These are phyloP conservation scores for Euura lappo DNA, from an alignment of 1,140 invertebrate genomes.

Conservation along the genomic window DNA sequence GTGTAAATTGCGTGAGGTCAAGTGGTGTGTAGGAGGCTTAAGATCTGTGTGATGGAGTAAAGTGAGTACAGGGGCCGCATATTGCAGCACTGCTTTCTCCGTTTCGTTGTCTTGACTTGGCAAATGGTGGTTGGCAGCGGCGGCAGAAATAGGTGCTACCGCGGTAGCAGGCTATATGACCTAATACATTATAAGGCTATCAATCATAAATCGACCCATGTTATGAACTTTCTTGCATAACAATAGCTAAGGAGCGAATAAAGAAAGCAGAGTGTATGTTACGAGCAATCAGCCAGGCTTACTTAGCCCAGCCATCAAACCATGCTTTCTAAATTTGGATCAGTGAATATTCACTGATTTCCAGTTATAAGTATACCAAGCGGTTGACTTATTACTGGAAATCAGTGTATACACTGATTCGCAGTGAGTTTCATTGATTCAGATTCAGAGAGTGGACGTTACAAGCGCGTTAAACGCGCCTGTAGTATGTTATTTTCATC, in stretches of 20 bases:
- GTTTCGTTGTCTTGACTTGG: background rate
- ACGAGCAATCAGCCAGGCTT: no score
- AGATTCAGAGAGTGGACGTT: no score
- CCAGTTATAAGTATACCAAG: no score
- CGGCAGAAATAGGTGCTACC: slow-evolving; percentile 31
- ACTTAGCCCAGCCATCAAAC: no score
- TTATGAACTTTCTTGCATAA: slow-evolving; percentile 14
- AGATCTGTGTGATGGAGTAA: slow-evolving; percentile 5
- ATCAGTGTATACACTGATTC: no score
- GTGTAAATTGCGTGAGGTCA: background rate
- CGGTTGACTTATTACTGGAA: no score
- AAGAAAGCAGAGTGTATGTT: background rate
- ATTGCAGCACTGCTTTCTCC: slow-evolving; percentile 17
- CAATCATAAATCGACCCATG: slow-evolving; percentile 11
- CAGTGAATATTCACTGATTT: no score
- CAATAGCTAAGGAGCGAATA: background rate
- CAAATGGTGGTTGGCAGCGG: slow-evolving; percentile 12
- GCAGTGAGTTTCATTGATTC: no score
- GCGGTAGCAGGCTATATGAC: slow-evolving; percentile 37
- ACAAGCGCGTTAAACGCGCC: no score
- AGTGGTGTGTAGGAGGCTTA: slow-evolving; percentile 8
- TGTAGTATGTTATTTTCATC: no score
- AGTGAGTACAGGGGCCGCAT: background rate
- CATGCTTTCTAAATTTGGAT: no score
- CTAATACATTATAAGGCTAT: slow-evolving; percentile 8